Base-by-base conservation (phyloP, 2,888 invertebrate species). In the Lagria hirta region DNA sequence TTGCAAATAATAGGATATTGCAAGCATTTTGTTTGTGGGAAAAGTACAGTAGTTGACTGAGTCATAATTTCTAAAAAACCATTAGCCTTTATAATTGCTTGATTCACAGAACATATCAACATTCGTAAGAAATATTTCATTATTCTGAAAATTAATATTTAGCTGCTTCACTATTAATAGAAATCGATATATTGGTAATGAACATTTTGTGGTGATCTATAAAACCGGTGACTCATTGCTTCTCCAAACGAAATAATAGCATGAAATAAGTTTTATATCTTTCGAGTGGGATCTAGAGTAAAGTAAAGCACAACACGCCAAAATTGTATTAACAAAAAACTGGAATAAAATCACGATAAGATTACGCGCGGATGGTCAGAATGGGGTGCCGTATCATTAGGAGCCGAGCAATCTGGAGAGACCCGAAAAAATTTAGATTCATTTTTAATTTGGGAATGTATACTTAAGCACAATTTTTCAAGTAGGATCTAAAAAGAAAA, bases 241-340 rank as follows among this genome's bases (percentile, higher is more conserved):
- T 33, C 38, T 28, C 28, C 28, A 15, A 37, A 40, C 32, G 41
- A 33, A 32, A 33, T 24, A 33, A 27, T 11, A 32, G 24, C 32
- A 24, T 40, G 32, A 32, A n/a, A 30, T 22, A 27, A 22, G 21
- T 23, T 27, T 26, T 33, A 33, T 33, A 43, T 43, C 35, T 24
- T 21, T 24, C 14, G 13, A 17, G 22, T n/a, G 8, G 20, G 17
- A 36, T 36, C 36, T 32, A 30, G 43, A 43, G 11, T 18, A 20
- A 35, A 43, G 43, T 43, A 20, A 35, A 43, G 43, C 36, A 35
- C 43, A 43, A 35, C 43, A 43, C 43, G 43, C 43, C 43, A 43
- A 35, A 43, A 43, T 35, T 43, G 43, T 35, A 43, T 43, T 43
- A 43, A 43, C 43, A 32, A 29, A 40, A 28, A 42, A 27, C 35